Base-by-base conservation (phyloP, 23 tunicate genomes). In the Trididemnum miniatum region DNA sequence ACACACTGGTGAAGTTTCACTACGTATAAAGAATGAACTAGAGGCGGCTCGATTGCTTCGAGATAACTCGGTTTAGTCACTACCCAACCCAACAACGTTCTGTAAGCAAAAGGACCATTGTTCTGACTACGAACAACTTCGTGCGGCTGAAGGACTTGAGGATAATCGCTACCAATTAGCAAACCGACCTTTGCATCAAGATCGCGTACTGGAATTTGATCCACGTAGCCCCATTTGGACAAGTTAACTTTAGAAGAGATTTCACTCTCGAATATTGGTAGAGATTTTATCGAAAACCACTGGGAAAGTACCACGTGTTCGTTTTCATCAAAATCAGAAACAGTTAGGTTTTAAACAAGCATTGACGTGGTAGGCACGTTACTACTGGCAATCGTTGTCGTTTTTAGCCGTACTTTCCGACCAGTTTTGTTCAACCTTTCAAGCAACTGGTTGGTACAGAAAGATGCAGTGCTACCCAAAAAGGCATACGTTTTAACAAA, bases 201-300 rank as follows among this genome's bases (percentile, higher is more conserved):
- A 62, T 23, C 28, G 4, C 27, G 27, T 23, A 62, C 27, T 23
- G 25, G 27, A 62, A 62, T 20, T 24, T 23, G 5, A 62, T 23
- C 4, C 28, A 62, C 7, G 23, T 62, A 62, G 4, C 28, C 28
- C 27, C 28, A 62, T 15, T 27, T 62, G 20, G 69, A 62, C 23
- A 62, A 62, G 23, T 79, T 72, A 33, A n/a, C n/a, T n/a, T n/a
- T n/a, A n/a, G n/a, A n/a, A n/a, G n/a, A n/a, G n/a, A n/a, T n/a
- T n/a, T n/a, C 72, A 1, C 49, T 49, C 2, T 18, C 1, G 1
- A 72, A 79, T 1, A 79, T 72, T 24, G 83, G 72, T 49, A 79
- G 36, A 27, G 71, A 79, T 32, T 31, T 23, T 26, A 50, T n/a
- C 32, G 37, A 79, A 23, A n/a, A 31, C 34, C 62, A 79, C 83